These are phyloP conservation scores for Paraescarpia echinospica DNA, from an alignment of 1,140 invertebrate genomes.

Conservation along the genomic window DNA sequence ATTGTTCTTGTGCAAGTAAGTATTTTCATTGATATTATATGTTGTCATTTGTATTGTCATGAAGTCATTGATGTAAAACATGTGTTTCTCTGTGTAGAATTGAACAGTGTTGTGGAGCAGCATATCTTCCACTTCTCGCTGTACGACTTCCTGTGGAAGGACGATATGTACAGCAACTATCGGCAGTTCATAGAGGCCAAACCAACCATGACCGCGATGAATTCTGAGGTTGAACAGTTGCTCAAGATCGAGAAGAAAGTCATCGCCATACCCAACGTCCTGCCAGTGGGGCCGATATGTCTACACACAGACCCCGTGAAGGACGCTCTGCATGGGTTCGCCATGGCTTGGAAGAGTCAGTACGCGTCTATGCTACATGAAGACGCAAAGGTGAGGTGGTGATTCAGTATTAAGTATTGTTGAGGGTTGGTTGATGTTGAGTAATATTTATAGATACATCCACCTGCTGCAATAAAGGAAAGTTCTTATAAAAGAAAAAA, in stretches of 20 bases:
- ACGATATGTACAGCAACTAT: conserved; percentile 56
- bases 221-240: conserved; percentile 46
- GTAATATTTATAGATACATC: too few relatives aligned
- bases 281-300: conserved; percentile 52
- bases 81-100: conserved; percentile 37
- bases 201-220: conserved; percentile 50
- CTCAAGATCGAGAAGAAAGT: conserved; percentile 52
- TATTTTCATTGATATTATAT: too few relatives aligned
- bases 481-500: too few relatives aligned
- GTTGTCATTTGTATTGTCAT: too few relatives aligned
- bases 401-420: background rate
- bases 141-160: conserved; percentile 59
- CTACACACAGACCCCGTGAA: conserved; percentile 53
- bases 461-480: too few relatives aligned
- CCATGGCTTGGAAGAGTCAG: conserved; percentile 56
- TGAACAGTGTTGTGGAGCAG: conserved; percentile 44
- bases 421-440: too few relatives aligned
- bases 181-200: conserved; percentile 53
- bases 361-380: conserved; percentile 56
- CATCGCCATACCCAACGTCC: conserved; percentile 44
- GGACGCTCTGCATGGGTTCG: conserved; percentile 56
- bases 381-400: conserved; percentile 50
- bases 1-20: too few relatives aligned
- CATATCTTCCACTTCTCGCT: conserved; percentile 56
- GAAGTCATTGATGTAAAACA: too few relatives aligned